Base-by-base conservation (phyloP, 2,888 invertebrate species). In the Poecilus cupreus region DNA sequence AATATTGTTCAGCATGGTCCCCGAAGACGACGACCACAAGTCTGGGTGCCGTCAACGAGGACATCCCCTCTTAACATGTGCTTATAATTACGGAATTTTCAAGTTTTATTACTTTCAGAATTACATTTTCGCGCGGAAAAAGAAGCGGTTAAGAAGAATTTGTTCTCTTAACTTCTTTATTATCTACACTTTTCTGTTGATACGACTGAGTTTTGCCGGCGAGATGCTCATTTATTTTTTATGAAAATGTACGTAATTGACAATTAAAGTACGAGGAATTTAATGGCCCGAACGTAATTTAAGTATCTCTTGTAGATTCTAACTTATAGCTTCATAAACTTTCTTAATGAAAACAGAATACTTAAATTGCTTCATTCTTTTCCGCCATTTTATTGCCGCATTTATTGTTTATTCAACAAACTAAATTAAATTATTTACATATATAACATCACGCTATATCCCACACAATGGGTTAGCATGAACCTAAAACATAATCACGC, bases 111-210 rank as follows among this genome's bases (percentile, higher is more conserved):
- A 68, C 64, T 68, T 68, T 68, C 18, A 20, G 64, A 68, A 68
- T 68, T 68, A 68, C 64, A 68, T 68, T 68, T 68, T 32, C 32
- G 5, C 11, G 11, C 13, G 26, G 13, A 64, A 60, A 60, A 68
- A 68, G 64, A 68, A 68, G 64, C 37, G 64, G 64, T 68, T 68
- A 68, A 37, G 64, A 68, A 60, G 18, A 68, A 68, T 68, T 68
- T 68, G 64, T 37, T 68, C 64, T 68, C 64, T 68, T 37, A 68
- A 68, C 64, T 68, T 68, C 64, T 68, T 68, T 68, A 68, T 68
- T 68, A 37, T 37, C 64, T 13, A 26, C 26, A 60, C 60, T 60
- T 60, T 13, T 60, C 60, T 37, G 64, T 68, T 68, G 64, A 13
- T 68, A 20, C 64, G 20, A 68, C 37, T 68, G 64, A 68, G 13